A percentile compares a stretch with the other conserved stretches of the same genome.
phyloP scores from a whole-genome alignment of 2,113 vertebrate species.

The Stigmatopora nigra region DNA sequence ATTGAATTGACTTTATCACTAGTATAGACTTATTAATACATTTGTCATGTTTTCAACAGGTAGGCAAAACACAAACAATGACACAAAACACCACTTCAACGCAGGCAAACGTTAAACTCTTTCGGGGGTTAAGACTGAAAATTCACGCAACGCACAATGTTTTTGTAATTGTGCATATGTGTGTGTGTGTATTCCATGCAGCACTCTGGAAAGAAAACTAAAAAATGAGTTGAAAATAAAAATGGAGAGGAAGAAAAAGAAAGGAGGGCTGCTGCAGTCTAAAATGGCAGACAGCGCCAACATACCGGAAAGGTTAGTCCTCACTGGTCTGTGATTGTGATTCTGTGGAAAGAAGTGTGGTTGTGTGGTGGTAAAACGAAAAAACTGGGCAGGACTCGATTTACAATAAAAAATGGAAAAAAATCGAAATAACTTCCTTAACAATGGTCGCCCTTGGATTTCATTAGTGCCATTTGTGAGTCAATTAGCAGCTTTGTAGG shows the following conservation, averaged over 20 bases:
- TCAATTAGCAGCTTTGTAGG: no score
- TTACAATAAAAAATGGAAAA: conserved; percentile 11
- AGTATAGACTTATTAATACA: no score
- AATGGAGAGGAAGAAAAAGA: conserved; percentile 28
- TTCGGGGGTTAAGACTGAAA: neutral
- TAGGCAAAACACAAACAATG: neutral
- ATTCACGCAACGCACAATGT: conserved; percentile 27
- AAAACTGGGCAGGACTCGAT: conserved; percentile 30
- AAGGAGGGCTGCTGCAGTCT: conserved; percentile 7
- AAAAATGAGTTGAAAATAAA: conserved; percentile 24
- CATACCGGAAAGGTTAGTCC: conserved; percentile 87
- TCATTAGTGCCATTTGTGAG: no score
- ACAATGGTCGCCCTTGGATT: no score
- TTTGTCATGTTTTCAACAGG: no score
- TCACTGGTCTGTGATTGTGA: conserved; percentile 99
- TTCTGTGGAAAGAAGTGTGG: conserved; percentile 94
- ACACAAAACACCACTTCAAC: neutral
- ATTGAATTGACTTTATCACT: no score
- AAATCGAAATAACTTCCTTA: neutral
- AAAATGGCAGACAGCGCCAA: conserved; percentile 61
- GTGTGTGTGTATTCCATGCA: conserved; percentile 53
- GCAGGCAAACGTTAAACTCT: neutral
- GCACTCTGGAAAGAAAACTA: conserved; percentile 28
- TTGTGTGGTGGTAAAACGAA: conserved; percentile 74
- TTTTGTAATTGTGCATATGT: conserved; percentile 25